These are phyloP conservation scores for Hypsibius dujardini DNA, from an alignment of 1,140 invertebrate species.

Conservation along the genomic window DNA sequence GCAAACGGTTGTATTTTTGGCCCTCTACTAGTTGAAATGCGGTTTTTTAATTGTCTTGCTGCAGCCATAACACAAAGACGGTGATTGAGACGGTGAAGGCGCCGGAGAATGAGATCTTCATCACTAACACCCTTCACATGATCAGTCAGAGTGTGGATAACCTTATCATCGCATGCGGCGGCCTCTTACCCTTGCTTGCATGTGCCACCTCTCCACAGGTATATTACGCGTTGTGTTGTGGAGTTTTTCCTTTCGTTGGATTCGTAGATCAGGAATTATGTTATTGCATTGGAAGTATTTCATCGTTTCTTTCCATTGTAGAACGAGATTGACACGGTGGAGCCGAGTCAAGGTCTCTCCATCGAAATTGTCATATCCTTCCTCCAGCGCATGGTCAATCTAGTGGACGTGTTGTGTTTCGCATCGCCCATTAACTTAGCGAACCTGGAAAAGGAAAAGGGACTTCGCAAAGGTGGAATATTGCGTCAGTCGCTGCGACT, in stretches of 20 bases:
- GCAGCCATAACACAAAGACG: slow-evolving; percentile 80
- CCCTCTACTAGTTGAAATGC: slow-evolving; percentile 16
- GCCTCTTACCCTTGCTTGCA: slow-evolving; percentile 79
- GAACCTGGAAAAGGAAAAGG: slow-evolving; percentile 95
- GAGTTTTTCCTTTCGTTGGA: too few species aligned
- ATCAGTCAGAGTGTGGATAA: slow-evolving; percentile 97
- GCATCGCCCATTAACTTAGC: slow-evolving; percentile 81
- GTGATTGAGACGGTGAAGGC: slow-evolving; percentile 89
- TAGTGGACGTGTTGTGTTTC: slow-evolving; percentile 95
- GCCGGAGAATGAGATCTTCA: slow-evolving; percentile 86
- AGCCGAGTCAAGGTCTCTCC: slow-evolving; percentile 93
- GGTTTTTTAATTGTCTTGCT: slow-evolving; percentile 25
- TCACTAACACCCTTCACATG: slow-evolving; percentile 95
- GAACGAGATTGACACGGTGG: slow-evolving; percentile 93
- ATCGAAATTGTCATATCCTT: slow-evolving; percentile 92
- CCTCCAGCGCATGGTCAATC: slow-evolving; percentile 82
- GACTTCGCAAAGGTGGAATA: slow-evolving; percentile 98
- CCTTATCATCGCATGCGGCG: slow-evolving; percentile 94
- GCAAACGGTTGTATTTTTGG: slow-evolving; percentile 22
- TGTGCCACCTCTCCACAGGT: slow-evolving; percentile 96
- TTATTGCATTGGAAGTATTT: too few species aligned
- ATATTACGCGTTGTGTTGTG: slow-evolving; percentile 27
- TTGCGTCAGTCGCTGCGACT: slow-evolving; percentile 82
- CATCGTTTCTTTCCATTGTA: slow-evolving; percentile 34
- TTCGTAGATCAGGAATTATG: too few species aligned